These are phyloP conservation scores for Isurus oxyrinchus DNA, from an alignment of 2,113 vertebrate species.

Conservation along the genomic window DNA sequence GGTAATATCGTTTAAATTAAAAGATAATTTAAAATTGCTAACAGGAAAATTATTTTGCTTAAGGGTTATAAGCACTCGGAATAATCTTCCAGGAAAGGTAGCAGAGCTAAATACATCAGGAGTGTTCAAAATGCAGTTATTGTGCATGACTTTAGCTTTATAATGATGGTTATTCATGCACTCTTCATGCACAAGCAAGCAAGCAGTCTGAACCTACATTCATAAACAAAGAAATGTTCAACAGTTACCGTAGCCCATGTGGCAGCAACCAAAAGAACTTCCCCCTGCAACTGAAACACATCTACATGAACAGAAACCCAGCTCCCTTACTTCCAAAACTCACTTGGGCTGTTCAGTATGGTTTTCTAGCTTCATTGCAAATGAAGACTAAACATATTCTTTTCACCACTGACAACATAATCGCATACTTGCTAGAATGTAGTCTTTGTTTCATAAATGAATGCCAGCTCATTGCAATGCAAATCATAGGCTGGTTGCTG, in stretches of 20 bases:
- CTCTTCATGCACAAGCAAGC: neutral
- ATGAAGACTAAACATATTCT: slow-evolving; percentile 58
- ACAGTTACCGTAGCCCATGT: neutral
- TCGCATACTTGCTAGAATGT: slow-evolving; percentile 51
- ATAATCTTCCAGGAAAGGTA: neutral
- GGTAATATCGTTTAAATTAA: neutral
- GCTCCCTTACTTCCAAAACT: slow-evolving; percentile 38
- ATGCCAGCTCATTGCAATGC: slow-evolving; percentile 64
- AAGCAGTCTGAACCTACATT: neutral
- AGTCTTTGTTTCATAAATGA: slow-evolving; percentile 61
- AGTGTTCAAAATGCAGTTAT: neutral
- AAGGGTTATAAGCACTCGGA: neutral
- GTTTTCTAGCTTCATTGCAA: slow-evolving; percentile 49
- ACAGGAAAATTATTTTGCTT: neutral
- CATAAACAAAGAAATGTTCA: neutral
- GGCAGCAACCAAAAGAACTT: neutral
- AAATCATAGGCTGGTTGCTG: slow-evolving; percentile 49
- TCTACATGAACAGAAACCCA: neutral
- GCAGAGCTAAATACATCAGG: neutral
- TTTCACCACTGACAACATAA: slow-evolving; percentile 59
- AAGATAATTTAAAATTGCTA: neutral
- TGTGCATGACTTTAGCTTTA: neutral
- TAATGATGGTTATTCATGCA: neutral
- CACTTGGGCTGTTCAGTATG: slow-evolving; percentile 50
- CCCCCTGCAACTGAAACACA: neutral